phyloP scores from a whole-genome alignment of 2,888 invertebrate species.

The Arctia plantaginis region DNA sequence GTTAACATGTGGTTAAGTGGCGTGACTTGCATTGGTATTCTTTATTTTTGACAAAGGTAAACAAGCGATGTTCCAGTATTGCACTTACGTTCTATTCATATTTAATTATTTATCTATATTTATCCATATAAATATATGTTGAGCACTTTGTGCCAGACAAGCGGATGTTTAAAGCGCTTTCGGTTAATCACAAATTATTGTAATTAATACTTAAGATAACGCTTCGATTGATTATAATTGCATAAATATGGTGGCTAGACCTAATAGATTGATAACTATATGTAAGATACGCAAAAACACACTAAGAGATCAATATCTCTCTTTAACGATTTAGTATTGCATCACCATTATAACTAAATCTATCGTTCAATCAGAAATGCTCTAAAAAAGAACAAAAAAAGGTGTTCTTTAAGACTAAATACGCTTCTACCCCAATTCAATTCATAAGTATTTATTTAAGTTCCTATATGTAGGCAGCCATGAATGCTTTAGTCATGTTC shows the following conservation, averaged over 20 bases:
- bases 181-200: constrained; percentile 6
- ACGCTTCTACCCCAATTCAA: not conserved
- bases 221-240: constrained; percentile 15
- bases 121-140: constrained; percentile 3
- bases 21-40: constrained; percentile 52
- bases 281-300: not conserved
- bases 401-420: not conserved
- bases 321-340: too few species aligned
- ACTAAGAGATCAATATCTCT: not conserved
- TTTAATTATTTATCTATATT: constrained; percentile 25
- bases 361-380: too few species aligned
- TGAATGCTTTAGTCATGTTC: not conserved
- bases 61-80: constrained; percentile 30
- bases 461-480: not conserved
- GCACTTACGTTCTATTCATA: constrained; percentile 29
- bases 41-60: constrained; percentile 34
- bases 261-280: constrained; percentile 22
- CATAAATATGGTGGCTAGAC: constrained; percentile 13
- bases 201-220: constrained; percentile 17
- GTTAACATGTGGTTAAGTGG: constrained; percentile 50
- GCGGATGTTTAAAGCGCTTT: constrained; percentile 11
- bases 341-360: too few species aligned
- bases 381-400: constrained; percentile 4
- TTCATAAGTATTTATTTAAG: not conserved
- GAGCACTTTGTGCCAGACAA: not conserved